Evolutionary conservation across 2,113 vertebrate genomes (phyloP), one percentile per base, ranked within the genome.

Genomic region (Erythrolamprus reginae): DNA sequence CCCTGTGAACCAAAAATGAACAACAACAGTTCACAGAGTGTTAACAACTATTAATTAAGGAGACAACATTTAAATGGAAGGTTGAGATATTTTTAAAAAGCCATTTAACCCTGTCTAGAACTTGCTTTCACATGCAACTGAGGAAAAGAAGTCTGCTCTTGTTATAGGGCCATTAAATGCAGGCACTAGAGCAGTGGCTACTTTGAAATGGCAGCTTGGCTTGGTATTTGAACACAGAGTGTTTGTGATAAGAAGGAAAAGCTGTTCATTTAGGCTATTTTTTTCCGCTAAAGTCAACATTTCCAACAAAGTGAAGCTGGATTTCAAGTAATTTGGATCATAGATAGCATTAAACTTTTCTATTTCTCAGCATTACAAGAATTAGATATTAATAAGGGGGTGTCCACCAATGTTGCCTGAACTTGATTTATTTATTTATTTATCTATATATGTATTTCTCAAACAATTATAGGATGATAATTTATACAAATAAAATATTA

Each of bases 21-120:
- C 86, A 88, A 91, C 90, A 96, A 93, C 90, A 51, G 84, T 90
- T 87, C 94, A 70, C 91, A 92, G 58, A 21, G 61, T 45, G 50
- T 90, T 93, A 95, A 94, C 95, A 95, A 95, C 95, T 94, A 95
- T 92, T 95, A 95, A 96, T 96, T 95, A 96, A 96, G 94, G 93
- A 94, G 94, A 89, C 90, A 93, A 87, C 89, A 90, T 96, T 94
- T 93, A 94, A 95, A 93, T 92, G 91, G 90, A 88, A 84, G 91
- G 89, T 92, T 95, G 93, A 96, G 88, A 88, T 93, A 95, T 94
- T 95, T 96, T 95, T 94, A 87, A 95, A 94, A 95, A 77, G 85
- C 45, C 26, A 88, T 70, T 96, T 96, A 87, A 95, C 92, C 90
- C 94, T 91, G 93, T 95, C 92, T 45, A 88, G 23, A 85, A 70